phyloP scores from a whole-genome alignment of 2,113 vertebrate genomes.

The Kobus ellipsiprymnus region DNA sequence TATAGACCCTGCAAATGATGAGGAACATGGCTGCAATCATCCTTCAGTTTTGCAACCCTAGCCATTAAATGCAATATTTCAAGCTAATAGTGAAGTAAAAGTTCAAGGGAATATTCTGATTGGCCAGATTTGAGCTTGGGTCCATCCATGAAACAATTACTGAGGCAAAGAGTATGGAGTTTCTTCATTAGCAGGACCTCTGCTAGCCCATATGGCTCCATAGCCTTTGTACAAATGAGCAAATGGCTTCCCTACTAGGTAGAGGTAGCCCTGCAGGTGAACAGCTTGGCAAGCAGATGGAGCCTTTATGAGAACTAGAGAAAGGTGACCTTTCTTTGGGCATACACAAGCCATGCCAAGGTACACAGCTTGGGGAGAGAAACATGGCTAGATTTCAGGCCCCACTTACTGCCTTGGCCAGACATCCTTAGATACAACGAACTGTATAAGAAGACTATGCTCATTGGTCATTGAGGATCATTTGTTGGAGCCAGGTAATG shows the following conservation, averaged over 20 bases:
- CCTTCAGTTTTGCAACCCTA: neutral
- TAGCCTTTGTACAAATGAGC: constrained; percentile 54
- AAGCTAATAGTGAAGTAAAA: neutral
- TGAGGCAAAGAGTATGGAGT: neutral
- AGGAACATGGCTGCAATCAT: neutral
- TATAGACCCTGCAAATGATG: neutral
- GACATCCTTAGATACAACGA: neutral
- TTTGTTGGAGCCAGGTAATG: neutral
- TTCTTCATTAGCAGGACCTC: constrained; percentile 10
- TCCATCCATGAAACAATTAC: neutral
- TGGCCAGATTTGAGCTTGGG: neutral
- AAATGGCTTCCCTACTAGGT: constrained; percentile 55
- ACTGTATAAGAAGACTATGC: neutral
- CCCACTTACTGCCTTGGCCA: neutral
- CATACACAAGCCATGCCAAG: constrained; percentile 37
- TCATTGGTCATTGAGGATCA: neutral
- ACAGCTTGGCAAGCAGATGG: constrained; percentile 75
- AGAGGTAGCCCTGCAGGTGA: constrained; percentile 60
- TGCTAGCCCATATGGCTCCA: constrained; percentile 54
- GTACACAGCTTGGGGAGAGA: constrained; percentile 57
- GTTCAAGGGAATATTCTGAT: neutral
- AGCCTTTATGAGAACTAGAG: constrained; percentile 57
- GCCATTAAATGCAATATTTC: neutral
- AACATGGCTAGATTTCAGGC: constrained; percentile 34
- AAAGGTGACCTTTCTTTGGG: constrained; percentile 67